Evolutionary conservation across 2,113 vertebrate species (phyloP), one percentile per base, ranked within the genome.

Genomic region (Anas platyrhynchos): DNA sequence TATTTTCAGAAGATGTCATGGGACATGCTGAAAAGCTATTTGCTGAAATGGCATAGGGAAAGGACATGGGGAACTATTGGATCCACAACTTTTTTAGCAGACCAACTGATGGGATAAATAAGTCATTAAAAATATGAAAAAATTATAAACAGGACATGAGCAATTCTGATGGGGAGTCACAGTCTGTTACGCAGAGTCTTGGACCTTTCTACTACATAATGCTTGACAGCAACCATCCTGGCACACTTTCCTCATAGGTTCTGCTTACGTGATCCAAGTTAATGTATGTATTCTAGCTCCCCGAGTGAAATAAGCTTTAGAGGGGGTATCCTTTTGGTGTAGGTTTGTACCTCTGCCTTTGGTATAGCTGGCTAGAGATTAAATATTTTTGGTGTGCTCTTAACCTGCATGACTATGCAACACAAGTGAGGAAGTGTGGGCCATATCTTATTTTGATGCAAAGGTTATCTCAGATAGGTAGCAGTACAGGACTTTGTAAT

Each of bases 391-490:
- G 17, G 17, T 58, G 1, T 36, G 8, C 32, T 52, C 31, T 86
- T 52, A 86, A 77, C 59, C n/a, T 65, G 4, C 1, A 0, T 44
- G 63, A 36, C n/a, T n/a, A 3, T 31, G 22, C 67, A 52, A 66
- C 23, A 32, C 71, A 77, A 69, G 62, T 7, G 7, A 43, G 25
- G 15, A 63, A n/a, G 29, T 27, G 26, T 26, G 32, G 83, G 65
- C 65, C 11, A 3, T 5, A 10, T 43, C 86, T 93, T 75, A 75
- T 76, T 81, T 81, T 76, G 76, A 92, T 93, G 90, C 77, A 74
- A 54, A 77, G 32, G 55, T 89, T 93, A 86, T 63, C 79, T 61
- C 34, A 62, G 50, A 52, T 26, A 52, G n/a, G 59, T 36, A 61
- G 36, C 59, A 55, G 54, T 36, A 62, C 34, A 7, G 34, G 34